Conservation (phyloP, 1,140 invertebrate genomes). For the Drosophila dunni region DNA sequence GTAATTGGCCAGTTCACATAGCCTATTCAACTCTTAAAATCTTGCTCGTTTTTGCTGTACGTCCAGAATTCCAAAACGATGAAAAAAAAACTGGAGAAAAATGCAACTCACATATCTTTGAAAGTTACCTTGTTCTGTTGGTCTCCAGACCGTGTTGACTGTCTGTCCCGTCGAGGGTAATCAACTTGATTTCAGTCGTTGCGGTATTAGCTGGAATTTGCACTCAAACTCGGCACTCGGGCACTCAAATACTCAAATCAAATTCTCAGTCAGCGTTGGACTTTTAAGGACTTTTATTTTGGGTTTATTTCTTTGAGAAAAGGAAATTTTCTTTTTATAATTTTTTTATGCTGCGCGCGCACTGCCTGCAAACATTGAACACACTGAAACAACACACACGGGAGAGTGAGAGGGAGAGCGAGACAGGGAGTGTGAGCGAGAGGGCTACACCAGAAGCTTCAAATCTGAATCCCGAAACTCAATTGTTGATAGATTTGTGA, state of each 20-base stretch:
- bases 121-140: slow-evolving; percentile 30
- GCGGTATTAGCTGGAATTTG: slow-evolving; percentile 27
- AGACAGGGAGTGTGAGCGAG: background rate
- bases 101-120: slow-evolving; percentile 4
- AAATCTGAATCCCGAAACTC: slow-evolving; percentile 7
- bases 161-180: slow-evolving; percentile 11
- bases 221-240: slow-evolving; percentile 8
- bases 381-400: slow-evolving; percentile 6
- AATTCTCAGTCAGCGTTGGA: slow-evolving; percentile 1
- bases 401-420: background rate
- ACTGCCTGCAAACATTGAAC: background rate
- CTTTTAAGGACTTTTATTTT: slow-evolving; percentile 8
- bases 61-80: background rate
- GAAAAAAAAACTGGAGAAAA: background rate
- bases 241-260: background rate
- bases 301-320: no score
- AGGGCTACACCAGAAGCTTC: background rate
- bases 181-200: slow-evolving; percentile 22
- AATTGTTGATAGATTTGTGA: slow-evolving; percentile 12
- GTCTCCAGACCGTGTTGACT: slow-evolving; percentile 13
- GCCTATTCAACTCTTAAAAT: background rate
- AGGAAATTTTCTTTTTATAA: background rate
- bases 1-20: no score
- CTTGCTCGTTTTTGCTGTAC: background rate
- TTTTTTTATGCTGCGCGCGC: slow-evolving; percentile 24